A percentile compares a stretch with the other conserved stretches of the same genome.
phyloP scores from a whole-genome alignment of 2,888 invertebrate genomes.

The Folsomia manolachei region DNA sequence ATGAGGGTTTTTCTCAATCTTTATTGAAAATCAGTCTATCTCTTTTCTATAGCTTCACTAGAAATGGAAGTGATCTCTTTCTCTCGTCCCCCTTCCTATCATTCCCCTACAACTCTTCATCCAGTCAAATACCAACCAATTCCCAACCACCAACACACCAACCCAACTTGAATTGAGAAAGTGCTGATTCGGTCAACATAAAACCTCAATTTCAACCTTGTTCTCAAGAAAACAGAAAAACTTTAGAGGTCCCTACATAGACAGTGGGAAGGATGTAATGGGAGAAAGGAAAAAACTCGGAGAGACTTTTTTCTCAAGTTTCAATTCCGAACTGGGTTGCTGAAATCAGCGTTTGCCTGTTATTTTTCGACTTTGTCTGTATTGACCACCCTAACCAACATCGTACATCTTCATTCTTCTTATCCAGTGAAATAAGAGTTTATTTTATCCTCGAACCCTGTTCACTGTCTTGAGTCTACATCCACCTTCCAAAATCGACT shows the following conservation, averaged over 20 bases:
- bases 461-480: neutral
- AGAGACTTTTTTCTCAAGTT: constrained; percentile 6
- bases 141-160: neutral
- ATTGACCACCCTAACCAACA: neutral
- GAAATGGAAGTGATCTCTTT: constrained; percentile 30
- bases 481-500: too few species aligned
- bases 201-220: constrained; percentile 25
- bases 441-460: neutral
- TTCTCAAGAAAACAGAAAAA: neutral
- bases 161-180: constrained; percentile 23
- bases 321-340: neutral
- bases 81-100: neutral
- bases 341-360: neutral
- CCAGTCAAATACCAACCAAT: neutral
- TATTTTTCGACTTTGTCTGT: neutral
- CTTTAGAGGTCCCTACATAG: neutral
- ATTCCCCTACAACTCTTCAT: neutral
- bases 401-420: neutral
- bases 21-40: constrained; percentile 32
- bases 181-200: constrained; percentile 39
- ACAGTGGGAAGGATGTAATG: too few species aligned
- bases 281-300: neutral
- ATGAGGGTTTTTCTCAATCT: constrained; percentile 24
- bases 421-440: neutral
- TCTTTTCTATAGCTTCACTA: neutral